Conservation (phyloP, 2,797 vertebrate species). For the Poeciliopsis infans region DNA sequence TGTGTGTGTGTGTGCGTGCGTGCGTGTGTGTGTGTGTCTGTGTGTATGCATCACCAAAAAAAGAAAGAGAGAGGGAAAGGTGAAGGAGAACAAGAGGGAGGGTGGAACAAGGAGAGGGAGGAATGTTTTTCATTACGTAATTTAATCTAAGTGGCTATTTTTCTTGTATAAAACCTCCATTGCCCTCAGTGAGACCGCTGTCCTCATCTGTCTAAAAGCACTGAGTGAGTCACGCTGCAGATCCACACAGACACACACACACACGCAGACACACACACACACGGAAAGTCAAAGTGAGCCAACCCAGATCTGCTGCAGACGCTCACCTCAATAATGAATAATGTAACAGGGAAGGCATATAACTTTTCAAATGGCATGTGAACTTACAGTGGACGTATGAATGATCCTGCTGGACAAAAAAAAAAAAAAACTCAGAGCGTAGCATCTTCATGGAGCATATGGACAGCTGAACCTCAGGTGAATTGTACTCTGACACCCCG, state of each 20-base stretch:
- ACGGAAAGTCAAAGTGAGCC: conserved; percentile 75
- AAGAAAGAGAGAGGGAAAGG: conserved; percentile 22
- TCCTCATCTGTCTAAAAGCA: conserved; percentile 82
- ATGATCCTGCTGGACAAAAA: conserved; percentile 33
- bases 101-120: conserved; percentile 20
- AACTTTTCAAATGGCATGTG: conserved; percentile 71
- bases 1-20: too few relatives aligned
- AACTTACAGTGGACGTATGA: conserved; percentile 60
- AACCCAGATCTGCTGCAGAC: conserved; percentile 74
- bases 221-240: conserved; percentile 77
- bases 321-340: conserved; percentile 80
- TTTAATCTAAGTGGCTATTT: conserved; percentile 77
- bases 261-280: conserved; percentile 30
- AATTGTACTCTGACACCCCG: conserved; percentile 49
- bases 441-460: conserved; percentile 33
- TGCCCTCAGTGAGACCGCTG: conserved; percentile 71
- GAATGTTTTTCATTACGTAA: conserved; percentile 72
- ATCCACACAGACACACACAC: conserved; percentile 39
- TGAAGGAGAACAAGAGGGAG: conserved; percentile 19
- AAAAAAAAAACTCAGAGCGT: conserved; percentile 5
- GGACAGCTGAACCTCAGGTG: conserved; percentile 61
- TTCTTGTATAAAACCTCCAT: conserved; percentile 72
- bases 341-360: conserved; percentile 71
- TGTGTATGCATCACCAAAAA: conserved; percentile 29
- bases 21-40: neutral